Base-by-base conservation (phyloP, 2,113 vertebrate species). In the Drymodes brunneopygia region DNA sequence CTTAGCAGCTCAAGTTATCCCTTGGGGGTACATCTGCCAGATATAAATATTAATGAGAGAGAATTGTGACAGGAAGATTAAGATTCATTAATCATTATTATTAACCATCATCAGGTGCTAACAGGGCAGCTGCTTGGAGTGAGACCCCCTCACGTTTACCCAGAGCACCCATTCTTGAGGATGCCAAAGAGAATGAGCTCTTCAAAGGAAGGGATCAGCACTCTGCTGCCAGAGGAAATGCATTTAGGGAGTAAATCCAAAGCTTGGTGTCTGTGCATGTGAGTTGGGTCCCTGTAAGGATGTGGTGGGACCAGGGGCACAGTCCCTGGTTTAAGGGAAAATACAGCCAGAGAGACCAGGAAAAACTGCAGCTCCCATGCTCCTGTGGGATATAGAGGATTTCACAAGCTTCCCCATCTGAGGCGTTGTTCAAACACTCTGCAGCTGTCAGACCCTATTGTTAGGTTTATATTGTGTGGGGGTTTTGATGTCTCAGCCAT, bases 21-120 rank as follows among this genome's bases (percentile, higher is more conserved):
- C 85, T 66, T 79, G 83, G 92, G 94, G 70, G 33, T 92, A 95
- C 94, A 96, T 95, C 94, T 97, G 95, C 90, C 94, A 90, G 81
- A 93, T 85, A 83, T 92, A 95, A 96, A 89, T 95, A 95, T 94
- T 94, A 95, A 94, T 92, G 88, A 91, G 93, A 88, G 79, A 48
- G 81, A 95, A 77, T 87, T 87, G 77, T 73, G 90, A 60, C 70
- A 69, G 78, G 35, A 93, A 94, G 86, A 92, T 92, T 89, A 96
- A 75, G 93, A 83, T 86, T 69, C 92, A 96, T 97, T 95, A 78
- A 95, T 96, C 95, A 94, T 90, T 62, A 67, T 95, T 95, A 95
- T 94, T 82, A 93, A 42, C 78, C 86, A 91, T 73, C 81, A 75
- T 94, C 93, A 94, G 90, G 90, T 93, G 80, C 87, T 89, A 92